phyloP scores from a whole-genome alignment of 2,888 invertebrate genomes.

The Dexiosoma caninum region DNA sequence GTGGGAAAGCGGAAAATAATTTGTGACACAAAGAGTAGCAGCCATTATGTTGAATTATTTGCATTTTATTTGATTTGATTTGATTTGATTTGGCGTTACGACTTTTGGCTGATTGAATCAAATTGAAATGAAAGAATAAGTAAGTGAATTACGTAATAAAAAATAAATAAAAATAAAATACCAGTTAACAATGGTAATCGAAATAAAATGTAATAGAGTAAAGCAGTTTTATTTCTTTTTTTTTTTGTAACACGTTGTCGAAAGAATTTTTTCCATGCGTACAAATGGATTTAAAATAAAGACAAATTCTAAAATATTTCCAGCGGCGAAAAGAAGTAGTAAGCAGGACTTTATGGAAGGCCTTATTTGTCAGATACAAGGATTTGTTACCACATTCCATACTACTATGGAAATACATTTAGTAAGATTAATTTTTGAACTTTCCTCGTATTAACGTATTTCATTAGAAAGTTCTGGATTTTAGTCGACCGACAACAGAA shows the following conservation, averaged over 20 bases:
- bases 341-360: too few relatives aligned
- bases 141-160: conserved; percentile 9
- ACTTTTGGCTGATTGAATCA: conserved; percentile 18
- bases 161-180: neutral
- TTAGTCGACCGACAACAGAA: too few relatives aligned
- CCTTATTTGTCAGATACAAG: too few relatives aligned
- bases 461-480: too few relatives aligned
- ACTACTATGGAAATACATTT: too few relatives aligned
- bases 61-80: conserved; percentile 13
- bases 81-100: conserved; percentile 6
- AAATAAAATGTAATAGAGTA: neutral
- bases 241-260: neutral
- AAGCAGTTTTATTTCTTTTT: neutral
- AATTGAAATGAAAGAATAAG: neutral
- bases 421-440: too few relatives aligned
- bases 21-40: neutral
- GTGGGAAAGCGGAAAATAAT: neutral
- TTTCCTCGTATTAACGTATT: too few relatives aligned
- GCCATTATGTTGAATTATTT: conserved; percentile 8
- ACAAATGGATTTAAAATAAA: neutral
- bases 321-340: too few relatives aligned
- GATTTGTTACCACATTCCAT: too few relatives aligned
- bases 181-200: neutral
- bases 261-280: too few relatives aligned
- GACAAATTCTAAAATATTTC: too few relatives aligned